Evolutionary conservation across 2,888 invertebrate genomes (phyloP).

Genomic region (Ypsolopha scabrella): DNA sequence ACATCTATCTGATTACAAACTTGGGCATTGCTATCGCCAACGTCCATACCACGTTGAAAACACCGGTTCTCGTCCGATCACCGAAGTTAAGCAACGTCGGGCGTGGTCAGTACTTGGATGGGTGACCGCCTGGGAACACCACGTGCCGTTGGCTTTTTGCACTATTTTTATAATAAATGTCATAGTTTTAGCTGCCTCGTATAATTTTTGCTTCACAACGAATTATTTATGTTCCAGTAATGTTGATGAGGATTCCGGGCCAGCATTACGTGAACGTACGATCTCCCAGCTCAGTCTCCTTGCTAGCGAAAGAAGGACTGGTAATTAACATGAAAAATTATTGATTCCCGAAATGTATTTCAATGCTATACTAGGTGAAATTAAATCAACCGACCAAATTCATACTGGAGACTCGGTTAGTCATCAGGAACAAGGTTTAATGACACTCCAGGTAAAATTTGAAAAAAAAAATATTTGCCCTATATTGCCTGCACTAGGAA

Average conservation of each 20-base stretch:
- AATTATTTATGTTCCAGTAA: conserved; percentile 26
- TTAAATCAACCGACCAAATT: too few relatives aligned
- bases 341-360: too few relatives aligned
- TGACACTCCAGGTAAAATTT: too few relatives aligned
- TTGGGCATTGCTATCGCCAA: conserved; percentile 10
- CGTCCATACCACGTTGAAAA: conserved; percentile 20
- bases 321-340: conserved; percentile 20
- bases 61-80: conserved; percentile 23
- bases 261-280: conserved; percentile 60
- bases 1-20: too few relatives aligned
- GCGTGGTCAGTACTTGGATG: conserved; percentile 17
- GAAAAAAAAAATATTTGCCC: too few relatives aligned
- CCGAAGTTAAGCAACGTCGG: conserved; percentile 17
- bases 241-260: conserved; percentile 62
- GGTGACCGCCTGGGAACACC: conserved; percentile 12
- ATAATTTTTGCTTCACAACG: too few relatives aligned
- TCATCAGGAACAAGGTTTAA: too few relatives aligned
- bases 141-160: conserved; percentile 7
- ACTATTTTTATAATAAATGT: background rate
- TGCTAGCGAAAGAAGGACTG: conserved; percentile 59
- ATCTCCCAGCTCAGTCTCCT: conserved; percentile 53
- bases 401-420: too few relatives aligned
- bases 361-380: too few relatives aligned
- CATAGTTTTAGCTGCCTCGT: too few relatives aligned
- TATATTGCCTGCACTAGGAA: too few relatives aligned